Conservation (phyloP, 2,797 vertebrate species). For the Malacoctenus gilli region DNA sequence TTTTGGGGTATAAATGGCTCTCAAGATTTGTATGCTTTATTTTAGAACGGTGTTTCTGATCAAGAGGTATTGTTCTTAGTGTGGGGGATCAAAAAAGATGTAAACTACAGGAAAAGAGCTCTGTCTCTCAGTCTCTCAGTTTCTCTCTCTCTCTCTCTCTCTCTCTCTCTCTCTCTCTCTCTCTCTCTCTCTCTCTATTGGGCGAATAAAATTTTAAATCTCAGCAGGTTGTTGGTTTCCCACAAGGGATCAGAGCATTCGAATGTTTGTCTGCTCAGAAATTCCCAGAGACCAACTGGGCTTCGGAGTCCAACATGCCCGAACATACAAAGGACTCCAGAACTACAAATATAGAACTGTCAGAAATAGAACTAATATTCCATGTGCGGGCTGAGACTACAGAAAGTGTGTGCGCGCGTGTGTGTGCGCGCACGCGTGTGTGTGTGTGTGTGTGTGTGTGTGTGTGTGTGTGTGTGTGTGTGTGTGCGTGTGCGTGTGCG, state of each 20-base stretch:
- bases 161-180: too few relatives aligned
- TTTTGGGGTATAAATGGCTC: too few relatives aligned
- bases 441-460: conserved; percentile 51
- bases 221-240: conserved; percentile 56
- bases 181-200: too few relatives aligned
- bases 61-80: too few relatives aligned
- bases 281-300: conserved; percentile 71
- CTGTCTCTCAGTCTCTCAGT: too few relatives aligned
- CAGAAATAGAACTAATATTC: conserved; percentile 71
- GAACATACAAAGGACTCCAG: conserved; percentile 57
- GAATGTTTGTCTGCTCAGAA: conserved; percentile 49
- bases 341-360: conserved; percentile 66
- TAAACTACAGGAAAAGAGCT: too few relatives aligned
- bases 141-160: too few relatives aligned
- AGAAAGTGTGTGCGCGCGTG: conserved; percentile 34
- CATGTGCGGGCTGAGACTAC: conserved; percentile 60
- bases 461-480: conserved; percentile 22
- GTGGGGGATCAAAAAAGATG: too few relatives aligned
- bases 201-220: too few relatives aligned
- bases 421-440: conserved; percentile 32
- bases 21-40: too few relatives aligned
- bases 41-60: too few relatives aligned
- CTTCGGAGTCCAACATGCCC: conserved; percentile 41
- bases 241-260: conserved; percentile 48
- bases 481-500: conserved; percentile 45